Conservation (phyloP, 1,140 invertebrate species). For the Orius laevigatus region DNA sequence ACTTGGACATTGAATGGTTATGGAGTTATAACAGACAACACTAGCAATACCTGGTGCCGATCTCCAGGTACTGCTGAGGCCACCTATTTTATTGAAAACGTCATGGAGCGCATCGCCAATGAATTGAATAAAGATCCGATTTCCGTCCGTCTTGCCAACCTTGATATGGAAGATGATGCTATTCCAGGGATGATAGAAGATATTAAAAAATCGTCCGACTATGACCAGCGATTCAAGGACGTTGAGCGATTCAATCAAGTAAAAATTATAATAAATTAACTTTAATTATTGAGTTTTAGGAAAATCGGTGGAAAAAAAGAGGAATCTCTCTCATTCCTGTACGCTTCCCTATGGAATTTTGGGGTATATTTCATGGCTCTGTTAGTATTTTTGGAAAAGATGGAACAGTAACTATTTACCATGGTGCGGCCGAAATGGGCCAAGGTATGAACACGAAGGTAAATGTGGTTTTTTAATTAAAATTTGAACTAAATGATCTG, state of each 20-base stretch:
- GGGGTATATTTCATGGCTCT: slow-evolving; percentile 40
- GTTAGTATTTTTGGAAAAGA: slow-evolving; percentile 57
- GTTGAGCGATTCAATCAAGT: slow-evolving; percentile 45
- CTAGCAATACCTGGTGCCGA: slow-evolving; percentile 39
- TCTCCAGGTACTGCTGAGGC: slow-evolving; percentile 48
- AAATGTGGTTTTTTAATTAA: slow-evolving; percentile 45
- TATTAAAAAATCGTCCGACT: slow-evolving; percentile 41
- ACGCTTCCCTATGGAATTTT: slow-evolving; percentile 45
- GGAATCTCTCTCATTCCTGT: slow-evolving; percentile 49
- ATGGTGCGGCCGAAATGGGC: slow-evolving; percentile 69
- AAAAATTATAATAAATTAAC: slow-evolving; percentile 20
- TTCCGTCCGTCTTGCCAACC: slow-evolving; percentile 44
- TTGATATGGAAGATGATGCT: slow-evolving; percentile 25
- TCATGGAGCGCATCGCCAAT: slow-evolving; percentile 66
- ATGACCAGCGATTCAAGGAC: slow-evolving; percentile 34
- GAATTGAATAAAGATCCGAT: slow-evolving; percentile 45
- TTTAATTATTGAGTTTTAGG: too few relatives aligned
- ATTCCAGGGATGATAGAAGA: slow-evolving; percentile 33
- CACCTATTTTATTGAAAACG: slow-evolving; percentile 47
- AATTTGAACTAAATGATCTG: slow-evolving; percentile 22
- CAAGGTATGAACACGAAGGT: slow-evolving; percentile 65
- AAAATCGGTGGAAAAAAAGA: slow-evolving; percentile 59
- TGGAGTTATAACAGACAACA: slow-evolving; percentile 39
- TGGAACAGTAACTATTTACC: slow-evolving; percentile 54
- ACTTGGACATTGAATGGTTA: slow-evolving; percentile 36